A percentile compares a stretch with the other conserved stretches of the same genome.
phyloP scores from a whole-genome alignment of 1,140 invertebrate species.

The Drosophila pallidifrons region DNA sequence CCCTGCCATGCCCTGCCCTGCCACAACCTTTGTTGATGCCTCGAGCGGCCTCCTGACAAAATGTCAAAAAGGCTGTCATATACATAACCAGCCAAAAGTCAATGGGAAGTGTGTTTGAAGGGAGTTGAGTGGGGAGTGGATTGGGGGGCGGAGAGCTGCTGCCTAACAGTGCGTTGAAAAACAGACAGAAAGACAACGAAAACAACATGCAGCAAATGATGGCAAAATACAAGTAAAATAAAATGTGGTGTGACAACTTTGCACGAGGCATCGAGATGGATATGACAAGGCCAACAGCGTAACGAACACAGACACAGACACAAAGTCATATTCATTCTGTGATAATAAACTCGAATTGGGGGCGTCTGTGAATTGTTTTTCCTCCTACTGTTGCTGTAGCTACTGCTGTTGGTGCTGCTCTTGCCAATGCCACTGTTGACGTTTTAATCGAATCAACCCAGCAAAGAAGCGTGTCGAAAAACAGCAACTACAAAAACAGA shows the following conservation, averaged over 20 bases:
- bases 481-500: conserved; percentile 1
- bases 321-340: conserved; percentile 30
- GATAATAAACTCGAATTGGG: conserved; percentile 53
- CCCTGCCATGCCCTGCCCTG: conserved; percentile 18
- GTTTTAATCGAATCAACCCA: conserved; percentile 81
- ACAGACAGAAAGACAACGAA: conserved; percentile 24
- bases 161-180: conserved; percentile 49
- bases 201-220: conserved; percentile 62
- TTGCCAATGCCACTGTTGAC: conserved; percentile 63
- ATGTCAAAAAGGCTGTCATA: conserved; percentile 70
- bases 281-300: conserved; percentile 68
- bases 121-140: too few species aligned
- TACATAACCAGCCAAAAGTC: conserved; percentile 21
- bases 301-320: conserved; percentile 12
- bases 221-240: conserved; percentile 75
- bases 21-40: conserved; percentile 22
- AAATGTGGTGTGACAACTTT: conserved; percentile 80
- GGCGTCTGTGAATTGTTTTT: conserved; percentile 69
- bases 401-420: conserved; percentile 34
- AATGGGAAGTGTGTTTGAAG: not conserved
- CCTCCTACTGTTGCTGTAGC: conserved; percentile 35
- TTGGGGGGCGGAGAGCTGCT: not conserved
- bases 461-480: conserved; percentile 56
- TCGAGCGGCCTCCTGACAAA: conserved; percentile 57
- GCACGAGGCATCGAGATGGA: conserved; percentile 66